These are phyloP conservation scores for Aplysina aerophoba DNA, from an alignment of 37 sponge, comb jelly and placozoan genomes.

Conservation along the genomic window DNA sequence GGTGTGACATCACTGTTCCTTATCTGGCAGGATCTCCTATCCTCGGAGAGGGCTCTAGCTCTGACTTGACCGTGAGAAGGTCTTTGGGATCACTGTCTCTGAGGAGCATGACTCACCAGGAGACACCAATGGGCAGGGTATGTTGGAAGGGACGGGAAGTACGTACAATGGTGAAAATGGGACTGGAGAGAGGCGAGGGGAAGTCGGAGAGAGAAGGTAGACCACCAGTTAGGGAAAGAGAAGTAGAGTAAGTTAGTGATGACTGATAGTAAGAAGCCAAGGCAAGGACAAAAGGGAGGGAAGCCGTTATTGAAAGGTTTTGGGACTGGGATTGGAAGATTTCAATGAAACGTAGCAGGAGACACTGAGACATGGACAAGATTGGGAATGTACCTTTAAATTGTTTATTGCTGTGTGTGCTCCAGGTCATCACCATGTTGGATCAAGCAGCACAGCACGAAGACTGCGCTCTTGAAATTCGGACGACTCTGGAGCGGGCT, in stretches of 20 bases:
- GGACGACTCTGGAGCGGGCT: constrained; percentile 7
- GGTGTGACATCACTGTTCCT: background rate
- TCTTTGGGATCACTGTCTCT: constrained; percentile 6
- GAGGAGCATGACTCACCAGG: background rate
- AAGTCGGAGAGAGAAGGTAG: background rate
- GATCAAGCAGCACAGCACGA: constrained; percentile 16
- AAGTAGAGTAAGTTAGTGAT: background rate
- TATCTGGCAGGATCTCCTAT: background rate
- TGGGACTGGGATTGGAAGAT: too few species aligned
- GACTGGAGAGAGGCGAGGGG: background rate
- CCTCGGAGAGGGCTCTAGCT: background rate
- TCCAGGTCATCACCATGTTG: constrained; percentile 44
- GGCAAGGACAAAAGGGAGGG: too few species aligned
- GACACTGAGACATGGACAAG: too few species aligned
- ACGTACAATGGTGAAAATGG: background rate
- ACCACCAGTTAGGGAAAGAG: too few species aligned
- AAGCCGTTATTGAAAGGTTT: too few species aligned
- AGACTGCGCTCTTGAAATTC: background rate
- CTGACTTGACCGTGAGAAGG: background rate
- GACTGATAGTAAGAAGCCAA: background rate
- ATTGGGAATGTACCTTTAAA: background rate
- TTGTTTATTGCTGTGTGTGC: background rate
- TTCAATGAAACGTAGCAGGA: too few species aligned
- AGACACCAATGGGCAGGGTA: constrained; percentile 10
- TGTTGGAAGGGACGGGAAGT: background rate